These are phyloP conservation scores for Caerostris darwini DNA, from an alignment of 1,140 invertebrate genomes.

Conservation along the genomic window DNA sequence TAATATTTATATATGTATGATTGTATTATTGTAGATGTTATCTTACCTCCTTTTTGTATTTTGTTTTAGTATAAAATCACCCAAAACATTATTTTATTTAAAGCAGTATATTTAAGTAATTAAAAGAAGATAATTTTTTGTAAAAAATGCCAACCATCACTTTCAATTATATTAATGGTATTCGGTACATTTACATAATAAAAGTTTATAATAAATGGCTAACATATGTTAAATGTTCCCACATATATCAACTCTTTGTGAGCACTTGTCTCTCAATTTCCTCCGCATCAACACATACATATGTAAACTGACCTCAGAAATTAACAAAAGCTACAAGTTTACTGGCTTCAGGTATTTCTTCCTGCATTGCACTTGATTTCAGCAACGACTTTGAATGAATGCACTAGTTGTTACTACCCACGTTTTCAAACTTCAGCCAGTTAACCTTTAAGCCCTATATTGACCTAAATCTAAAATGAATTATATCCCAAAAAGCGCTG, in stretches of 20 bases:
- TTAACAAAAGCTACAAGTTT: not conserved
- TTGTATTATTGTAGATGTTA: no score
- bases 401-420: conserved; percentile 20
- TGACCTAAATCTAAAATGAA: conserved; percentile 63
- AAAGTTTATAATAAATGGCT: not conserved
- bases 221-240: not conserved
- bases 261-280: not conserved
- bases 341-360: not conserved
- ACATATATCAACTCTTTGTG: not conserved
- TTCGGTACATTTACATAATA: not conserved
- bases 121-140: no score
- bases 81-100: no score
- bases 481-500: conserved; percentile 30
- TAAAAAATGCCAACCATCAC: no score
- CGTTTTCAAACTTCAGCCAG: conserved; percentile 57
- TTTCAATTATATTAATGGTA: no score
- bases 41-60: no score
- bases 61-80: no score
- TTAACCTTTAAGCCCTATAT: conserved; percentile 65
- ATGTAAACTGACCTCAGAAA: not conserved
- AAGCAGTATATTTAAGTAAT: no score
- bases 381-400: conserved; percentile 13
- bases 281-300: not conserved
- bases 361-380: conserved; percentile 47
- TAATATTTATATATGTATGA: no score